Percentiles rank a stretch among this genome's conserved stretches.
Conservation (phyloP, 2,797 vertebrate genomes). For the Helicolenus hilgendorfi region DNA sequence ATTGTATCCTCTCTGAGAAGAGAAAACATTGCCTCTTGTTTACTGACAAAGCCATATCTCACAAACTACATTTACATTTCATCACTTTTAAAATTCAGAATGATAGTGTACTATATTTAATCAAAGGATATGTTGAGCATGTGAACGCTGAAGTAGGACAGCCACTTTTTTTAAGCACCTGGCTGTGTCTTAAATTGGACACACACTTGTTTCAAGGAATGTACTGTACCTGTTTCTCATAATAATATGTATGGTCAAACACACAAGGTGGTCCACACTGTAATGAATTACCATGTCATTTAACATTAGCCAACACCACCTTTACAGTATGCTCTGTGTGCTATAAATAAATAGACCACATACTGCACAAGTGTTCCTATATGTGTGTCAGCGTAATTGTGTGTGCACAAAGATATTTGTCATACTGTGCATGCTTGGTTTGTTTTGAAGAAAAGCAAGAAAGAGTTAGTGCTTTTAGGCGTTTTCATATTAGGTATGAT, state of each 20-base stretch:
- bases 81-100: conserved; percentile 47
- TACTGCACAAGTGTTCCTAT: conserved; percentile 30
- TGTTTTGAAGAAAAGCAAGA: neutral
- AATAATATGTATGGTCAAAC: conserved; percentile 36
- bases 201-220: conserved; percentile 17
- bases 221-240: conserved; percentile 21
- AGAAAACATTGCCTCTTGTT: conserved; percentile 65
- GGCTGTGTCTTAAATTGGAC: conserved; percentile 40
- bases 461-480: neutral
- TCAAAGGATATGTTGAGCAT: conserved; percentile 10
- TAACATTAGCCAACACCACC: conserved; percentile 29
- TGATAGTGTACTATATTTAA: conserved; percentile 43
- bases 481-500: no score
- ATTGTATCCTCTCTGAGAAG: conserved; percentile 60
- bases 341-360: conserved; percentile 50
- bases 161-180: neutral
- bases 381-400: neutral
- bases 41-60: conserved; percentile 53
- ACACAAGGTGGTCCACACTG: conserved; percentile 37
- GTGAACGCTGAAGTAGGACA: conserved; percentile 5
- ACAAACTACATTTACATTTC: conserved; percentile 47
- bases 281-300: conserved; percentile 49
- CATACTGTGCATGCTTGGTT: neutral
- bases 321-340: conserved; percentile 19
- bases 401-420: neutral